These are phyloP conservation scores for Neodiprion virginianus DNA, from an alignment of 1,140 invertebrate genomes.

Conservation along the genomic window DNA sequence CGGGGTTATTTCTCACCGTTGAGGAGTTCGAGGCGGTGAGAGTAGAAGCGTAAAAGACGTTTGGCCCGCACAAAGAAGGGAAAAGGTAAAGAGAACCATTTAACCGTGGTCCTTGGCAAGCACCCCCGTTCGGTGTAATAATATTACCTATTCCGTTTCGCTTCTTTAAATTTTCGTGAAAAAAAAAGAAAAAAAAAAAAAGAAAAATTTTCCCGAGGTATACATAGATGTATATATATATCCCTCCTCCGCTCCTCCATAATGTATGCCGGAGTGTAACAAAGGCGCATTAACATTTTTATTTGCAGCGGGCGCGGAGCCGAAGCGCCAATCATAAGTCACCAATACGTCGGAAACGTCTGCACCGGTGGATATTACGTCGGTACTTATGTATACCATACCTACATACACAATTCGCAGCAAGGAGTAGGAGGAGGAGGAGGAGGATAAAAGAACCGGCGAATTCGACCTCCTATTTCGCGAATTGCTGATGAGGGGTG, in stretches of 20 bases:
- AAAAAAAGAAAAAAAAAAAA: not conserved
- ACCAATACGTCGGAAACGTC: constrained; percentile 12
- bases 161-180: constrained; percentile 3
- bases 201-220: not conserved
- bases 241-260: not conserved
- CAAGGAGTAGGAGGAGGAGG: no score
- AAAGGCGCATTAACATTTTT: constrained; percentile 15
- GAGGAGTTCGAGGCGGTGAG: not conserved
- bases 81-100: not conserved
- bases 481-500: constrained; percentile 12
- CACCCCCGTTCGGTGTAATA: not conserved
- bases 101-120: not conserved
- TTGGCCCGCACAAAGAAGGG: not conserved
- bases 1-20: not conserved
- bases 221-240: not conserved
- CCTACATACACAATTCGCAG: not conserved
- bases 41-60: not conserved
- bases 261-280: constrained; percentile 11
- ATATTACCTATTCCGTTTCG: constrained; percentile 13
- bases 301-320: not conserved
- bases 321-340: constrained; percentile 16
- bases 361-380: not conserved
- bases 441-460: not conserved
- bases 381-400: no score
- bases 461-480: not conserved